Percentiles rank a stretch among this genome's conserved stretches.
These are phyloP conservation scores for Pristiophorus japonicus DNA, from an alignment of 2,113 vertebrate species.

Conservation along the genomic window DNA sequence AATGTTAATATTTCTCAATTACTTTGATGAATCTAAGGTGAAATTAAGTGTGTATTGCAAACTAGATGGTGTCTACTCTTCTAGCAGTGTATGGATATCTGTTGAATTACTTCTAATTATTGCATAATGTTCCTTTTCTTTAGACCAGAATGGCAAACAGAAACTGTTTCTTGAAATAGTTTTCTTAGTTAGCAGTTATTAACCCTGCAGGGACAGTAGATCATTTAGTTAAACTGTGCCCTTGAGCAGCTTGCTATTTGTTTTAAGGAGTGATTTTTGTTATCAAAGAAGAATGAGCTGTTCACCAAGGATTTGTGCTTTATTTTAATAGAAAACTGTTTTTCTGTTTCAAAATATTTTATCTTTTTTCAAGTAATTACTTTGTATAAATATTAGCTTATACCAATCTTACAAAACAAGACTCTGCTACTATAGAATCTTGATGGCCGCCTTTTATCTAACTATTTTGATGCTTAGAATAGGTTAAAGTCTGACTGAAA, in stretches of 20 bases:
- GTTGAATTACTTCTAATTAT: slow-evolving; percentile 12
- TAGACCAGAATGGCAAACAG: not conserved
- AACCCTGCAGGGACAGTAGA: not conserved
- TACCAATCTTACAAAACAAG: not conserved
- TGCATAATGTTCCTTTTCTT: not conserved
- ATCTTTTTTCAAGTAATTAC: not conserved
- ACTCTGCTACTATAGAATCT: not conserved
- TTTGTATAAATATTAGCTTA: not conserved
- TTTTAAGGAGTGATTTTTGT: not conserved
- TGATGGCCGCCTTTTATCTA: not conserved
- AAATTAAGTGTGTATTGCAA: not conserved
- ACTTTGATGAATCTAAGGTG: not conserved
- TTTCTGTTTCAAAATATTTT: not conserved
- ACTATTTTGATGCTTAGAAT: not conserved
- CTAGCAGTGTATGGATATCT: not conserved
- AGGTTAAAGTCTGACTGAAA: not conserved
- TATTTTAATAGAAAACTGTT: not conserved
- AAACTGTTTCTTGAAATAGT: not conserved
- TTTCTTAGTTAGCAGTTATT: not conserved
- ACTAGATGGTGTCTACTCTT: not conserved
- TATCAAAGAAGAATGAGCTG: not conserved
- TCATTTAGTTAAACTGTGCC: not conserved
- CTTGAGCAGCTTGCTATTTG: not conserved
- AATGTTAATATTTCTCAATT: not conserved
- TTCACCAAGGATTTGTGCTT: not conserved